Percentiles rank a stretch among this genome's conserved stretches.
phyloP scores from a whole-genome alignment of 2,888 invertebrate species.

The Acrobasis repandana region DNA sequence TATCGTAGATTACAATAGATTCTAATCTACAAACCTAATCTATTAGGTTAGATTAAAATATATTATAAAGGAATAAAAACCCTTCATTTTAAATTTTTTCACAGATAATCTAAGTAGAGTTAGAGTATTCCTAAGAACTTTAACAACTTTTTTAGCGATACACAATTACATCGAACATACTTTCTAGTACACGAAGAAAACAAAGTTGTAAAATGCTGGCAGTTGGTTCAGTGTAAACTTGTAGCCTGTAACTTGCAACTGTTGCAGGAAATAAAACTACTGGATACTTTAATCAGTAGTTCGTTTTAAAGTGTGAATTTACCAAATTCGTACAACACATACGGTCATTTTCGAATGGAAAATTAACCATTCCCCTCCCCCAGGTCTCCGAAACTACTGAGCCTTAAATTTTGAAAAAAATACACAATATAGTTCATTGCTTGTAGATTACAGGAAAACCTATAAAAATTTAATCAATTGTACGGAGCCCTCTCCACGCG shows the following conservation, averaged over 20 bases:
- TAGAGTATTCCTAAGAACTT: conserved; percentile 23
- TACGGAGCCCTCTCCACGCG: too few relatives aligned
- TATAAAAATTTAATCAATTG: too few relatives aligned
- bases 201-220: conserved; percentile 6
- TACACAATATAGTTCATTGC: too few relatives aligned
- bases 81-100: background rate
- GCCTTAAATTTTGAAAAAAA: too few relatives aligned
- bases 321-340: too few relatives aligned
- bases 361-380: too few relatives aligned
- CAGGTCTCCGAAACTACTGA: too few relatives aligned
- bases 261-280: conserved; percentile 4
- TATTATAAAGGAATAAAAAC: background rate
- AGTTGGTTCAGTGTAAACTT: conserved; percentile 12
- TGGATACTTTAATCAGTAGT: background rate
- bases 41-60: too few relatives aligned
- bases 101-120: background rate
- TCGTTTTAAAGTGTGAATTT: background rate
- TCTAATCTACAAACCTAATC: too few relatives aligned
- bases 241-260: background rate
- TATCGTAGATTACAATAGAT: too few relatives aligned
- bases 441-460: too few relatives aligned
- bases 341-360: too few relatives aligned
- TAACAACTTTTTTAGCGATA: conserved; percentile 32
- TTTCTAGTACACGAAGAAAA: background rate
- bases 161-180: background rate